Percentiles rank a stretch among this genome's conserved stretches.
These are phyloP conservation scores for Eospalax fontanierii DNA, from an alignment of 2,797 vertebrate genomes.

Conservation along the genomic window DNA sequence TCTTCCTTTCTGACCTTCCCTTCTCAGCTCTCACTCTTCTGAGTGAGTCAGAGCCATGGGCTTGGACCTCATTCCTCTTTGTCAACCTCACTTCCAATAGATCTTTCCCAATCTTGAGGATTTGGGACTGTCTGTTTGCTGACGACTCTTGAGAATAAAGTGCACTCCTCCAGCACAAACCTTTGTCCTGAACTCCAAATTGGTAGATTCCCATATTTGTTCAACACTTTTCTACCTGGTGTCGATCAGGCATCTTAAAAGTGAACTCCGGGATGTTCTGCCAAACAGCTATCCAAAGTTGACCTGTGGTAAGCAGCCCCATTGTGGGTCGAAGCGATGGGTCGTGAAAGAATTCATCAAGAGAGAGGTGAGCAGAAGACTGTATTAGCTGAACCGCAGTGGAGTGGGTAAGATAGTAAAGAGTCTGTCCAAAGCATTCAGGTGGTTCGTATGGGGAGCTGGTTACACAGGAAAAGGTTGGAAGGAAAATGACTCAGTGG, in stretches of 20 bases:
- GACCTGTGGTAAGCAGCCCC: not conserved
- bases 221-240: slow-evolving; percentile 1
- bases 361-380: not conserved
- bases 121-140: not conserved
- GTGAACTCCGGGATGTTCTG: not conserved
- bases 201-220: not conserved
- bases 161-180: not conserved
- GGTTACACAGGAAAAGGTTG: too few relatives aligned
- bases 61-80: not conserved
- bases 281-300: not conserved
- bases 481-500: not conserved
- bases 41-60: not conserved
- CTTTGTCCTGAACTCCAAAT: slow-evolving; percentile 25
- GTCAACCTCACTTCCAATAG: not conserved
- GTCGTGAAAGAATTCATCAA: not conserved
- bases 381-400: not conserved
- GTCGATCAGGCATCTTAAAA: not conserved
- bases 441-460: not conserved
- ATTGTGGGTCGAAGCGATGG: not conserved
- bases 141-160: not conserved
- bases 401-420: not conserved
- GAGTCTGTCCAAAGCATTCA: not conserved
- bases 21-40: not conserved
- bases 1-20: not conserved
- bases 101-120: not conserved